Evolutionary conservation across 2,797 vertebrate species (phyloP).

Genomic region (Syngnathus rostellatus): DNA sequence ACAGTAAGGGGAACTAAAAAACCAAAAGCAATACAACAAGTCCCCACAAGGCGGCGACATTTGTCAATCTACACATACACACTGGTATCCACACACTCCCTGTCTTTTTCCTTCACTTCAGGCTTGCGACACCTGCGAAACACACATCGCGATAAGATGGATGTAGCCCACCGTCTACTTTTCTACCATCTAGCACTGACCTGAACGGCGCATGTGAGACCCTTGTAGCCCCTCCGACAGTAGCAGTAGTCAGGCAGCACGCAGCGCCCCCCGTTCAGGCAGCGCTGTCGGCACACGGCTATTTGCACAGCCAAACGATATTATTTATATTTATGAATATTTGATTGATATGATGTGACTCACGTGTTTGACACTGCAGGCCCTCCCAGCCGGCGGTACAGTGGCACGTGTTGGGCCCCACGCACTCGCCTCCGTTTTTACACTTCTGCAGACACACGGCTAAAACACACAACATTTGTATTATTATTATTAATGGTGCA

Average conservation of each 20-base stretch:
- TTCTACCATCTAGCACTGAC: slow-evolving; percentile 28
- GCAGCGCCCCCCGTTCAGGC: slow-evolving; percentile 80
- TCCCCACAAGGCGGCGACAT: slow-evolving; percentile 20
- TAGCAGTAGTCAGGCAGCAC: slow-evolving; percentile 76
- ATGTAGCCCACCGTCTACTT: neutral
- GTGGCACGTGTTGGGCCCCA: slow-evolving; percentile 76
- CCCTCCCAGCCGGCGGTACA: slow-evolving; percentile 82
- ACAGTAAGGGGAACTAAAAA: slow-evolving; percentile 27
- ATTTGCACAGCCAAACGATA: slow-evolving; percentile 6
- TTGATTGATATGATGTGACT: slow-evolving; percentile 43
- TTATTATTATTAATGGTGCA: neutral
- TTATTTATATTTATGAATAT: too few relatives aligned
- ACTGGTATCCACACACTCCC: neutral
- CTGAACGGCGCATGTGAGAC: slow-evolving; percentile 73
- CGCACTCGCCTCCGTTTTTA: slow-evolving; percentile 81
- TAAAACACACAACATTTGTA: slow-evolving; percentile 32
- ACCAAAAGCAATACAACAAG: slow-evolving; percentile 50
- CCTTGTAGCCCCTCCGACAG: slow-evolving; percentile 76
- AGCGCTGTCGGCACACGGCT: slow-evolving; percentile 79
- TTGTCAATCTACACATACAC: slow-evolving; percentile 3
- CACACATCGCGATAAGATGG: neutral
- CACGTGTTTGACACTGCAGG: slow-evolving; percentile 79
- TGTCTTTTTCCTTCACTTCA: slow-evolving; percentile 25
- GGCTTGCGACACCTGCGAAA: slow-evolving; percentile 47
- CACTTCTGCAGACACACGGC: slow-evolving; percentile 85